These are phyloP conservation scores for Pristionchus entomophagus DNA, from an alignment of 2,888 invertebrate species.

Conservation along the genomic window DNA sequence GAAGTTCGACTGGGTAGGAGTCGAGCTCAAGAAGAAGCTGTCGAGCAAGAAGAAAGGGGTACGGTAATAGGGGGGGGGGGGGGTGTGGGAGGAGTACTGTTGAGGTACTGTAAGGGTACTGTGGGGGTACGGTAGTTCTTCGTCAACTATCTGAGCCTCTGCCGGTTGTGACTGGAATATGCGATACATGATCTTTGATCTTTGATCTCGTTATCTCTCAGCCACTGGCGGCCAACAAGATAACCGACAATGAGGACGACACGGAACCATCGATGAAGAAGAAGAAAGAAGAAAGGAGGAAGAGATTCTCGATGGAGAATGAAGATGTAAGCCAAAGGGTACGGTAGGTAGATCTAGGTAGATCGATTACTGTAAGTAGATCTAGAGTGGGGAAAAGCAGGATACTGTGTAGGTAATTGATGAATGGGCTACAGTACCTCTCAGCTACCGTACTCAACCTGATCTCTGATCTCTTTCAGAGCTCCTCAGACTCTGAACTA, in stretches of 20 bases:
- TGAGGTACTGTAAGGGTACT: too few relatives aligned
- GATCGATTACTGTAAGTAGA: not conserved
- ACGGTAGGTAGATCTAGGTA: too few relatives aligned
- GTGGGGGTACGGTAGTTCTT: too few relatives aligned
- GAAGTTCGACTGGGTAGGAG: conserved; percentile 33
- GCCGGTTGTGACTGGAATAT: too few relatives aligned
- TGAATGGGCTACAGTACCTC: too few relatives aligned
- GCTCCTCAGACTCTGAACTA: not conserved
- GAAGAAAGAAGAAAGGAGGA: conserved; percentile 8
- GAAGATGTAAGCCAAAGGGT: not conserved
- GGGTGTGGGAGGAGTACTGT: too few relatives aligned
- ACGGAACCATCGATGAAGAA: conserved; percentile 25
- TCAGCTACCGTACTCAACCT: too few relatives aligned
- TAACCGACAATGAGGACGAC: conserved; percentile 8
- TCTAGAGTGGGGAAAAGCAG: not conserved
- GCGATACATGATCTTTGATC: not conserved
- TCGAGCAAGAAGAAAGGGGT: conserved; percentile 15
- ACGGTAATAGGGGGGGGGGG: not conserved
- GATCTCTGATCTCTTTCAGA: not conserved
- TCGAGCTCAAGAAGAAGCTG: conserved; percentile 1
- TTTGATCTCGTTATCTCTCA: conserved; percentile 31
- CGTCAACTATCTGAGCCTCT: too few relatives aligned
- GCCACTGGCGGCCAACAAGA: not conserved
- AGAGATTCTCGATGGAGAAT: conserved; percentile 33
- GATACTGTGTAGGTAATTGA: too few relatives aligned